Conservation (phyloP, 2,113 vertebrate species). For the Glaucidium brasilianum region DNA sequence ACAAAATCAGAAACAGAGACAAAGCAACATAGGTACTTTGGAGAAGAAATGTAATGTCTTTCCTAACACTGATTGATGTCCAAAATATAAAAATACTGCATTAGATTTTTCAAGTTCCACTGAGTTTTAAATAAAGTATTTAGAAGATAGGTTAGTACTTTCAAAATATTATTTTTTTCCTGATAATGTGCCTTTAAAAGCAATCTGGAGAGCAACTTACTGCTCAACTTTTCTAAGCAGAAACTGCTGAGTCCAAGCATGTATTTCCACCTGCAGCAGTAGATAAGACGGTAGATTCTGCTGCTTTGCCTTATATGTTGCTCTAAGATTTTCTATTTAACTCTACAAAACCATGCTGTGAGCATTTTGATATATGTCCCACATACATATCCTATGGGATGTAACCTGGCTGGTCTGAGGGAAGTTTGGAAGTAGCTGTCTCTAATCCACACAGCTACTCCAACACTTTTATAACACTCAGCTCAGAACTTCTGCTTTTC, state of each 20-base stretch:
- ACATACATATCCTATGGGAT: not conserved
- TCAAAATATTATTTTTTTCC: not conserved
- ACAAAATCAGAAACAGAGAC: not conserved
- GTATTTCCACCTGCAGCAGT: slow-evolving; percentile 52
- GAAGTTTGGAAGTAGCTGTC: not conserved
- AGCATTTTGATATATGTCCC: slow-evolving; percentile 5
- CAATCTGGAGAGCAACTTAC: slow-evolving; percentile 55
- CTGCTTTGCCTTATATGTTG: not conserved
- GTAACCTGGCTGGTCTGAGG: not conserved
- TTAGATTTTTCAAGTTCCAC: not conserved
- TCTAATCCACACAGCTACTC: not conserved
- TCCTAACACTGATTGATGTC: not conserved
- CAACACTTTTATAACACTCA: not conserved
- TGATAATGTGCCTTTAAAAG: slow-evolving; percentile 51
- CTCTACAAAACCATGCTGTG: slow-evolving; percentile 9
- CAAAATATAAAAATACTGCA: not conserved
- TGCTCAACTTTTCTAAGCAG: slow-evolving; percentile 52
- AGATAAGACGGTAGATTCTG: slow-evolving; percentile 65
- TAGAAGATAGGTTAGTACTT: not conserved
- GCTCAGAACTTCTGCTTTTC: not conserved
- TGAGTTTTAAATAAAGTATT: not conserved
- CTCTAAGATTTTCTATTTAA: not conserved
- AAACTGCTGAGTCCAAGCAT: slow-evolving; percentile 55
- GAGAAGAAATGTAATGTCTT: not conserved
- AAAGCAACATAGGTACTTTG: not conserved